phyloP scores from a whole-genome alignment of 2,797 vertebrate species.

The Etheostoma perlongum region DNA sequence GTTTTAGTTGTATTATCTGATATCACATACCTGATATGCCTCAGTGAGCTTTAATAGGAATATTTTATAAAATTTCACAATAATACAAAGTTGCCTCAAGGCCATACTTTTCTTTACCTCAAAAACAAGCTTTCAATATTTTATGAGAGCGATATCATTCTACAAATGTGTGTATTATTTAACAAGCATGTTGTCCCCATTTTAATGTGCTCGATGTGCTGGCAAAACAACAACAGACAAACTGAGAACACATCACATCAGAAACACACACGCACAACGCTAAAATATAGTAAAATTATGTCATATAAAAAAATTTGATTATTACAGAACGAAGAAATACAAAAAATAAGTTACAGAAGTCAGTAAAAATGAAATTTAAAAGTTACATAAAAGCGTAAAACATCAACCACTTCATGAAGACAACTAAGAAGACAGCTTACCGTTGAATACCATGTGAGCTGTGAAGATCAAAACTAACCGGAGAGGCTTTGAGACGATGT shows the following conservation, averaged over 20 bases:
- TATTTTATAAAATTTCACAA: not conserved
- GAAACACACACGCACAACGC: not conserved
- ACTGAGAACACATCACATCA: not conserved
- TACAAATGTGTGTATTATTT: not conserved
- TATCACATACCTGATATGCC: not conserved
- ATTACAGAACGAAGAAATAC: not conserved
- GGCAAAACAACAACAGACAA: slow-evolving; percentile 16
- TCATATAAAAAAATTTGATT: no score
- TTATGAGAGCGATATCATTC: not conserved
- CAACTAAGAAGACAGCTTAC: slow-evolving; percentile 66
- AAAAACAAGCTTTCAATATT: not conserved
- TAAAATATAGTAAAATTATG: not conserved
- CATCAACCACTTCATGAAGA: slow-evolving; percentile 6
- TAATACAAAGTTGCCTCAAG: not conserved
- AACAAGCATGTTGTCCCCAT: not conserved
- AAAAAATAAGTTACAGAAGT: not conserved
- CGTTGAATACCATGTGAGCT: slow-evolving; percentile 55
- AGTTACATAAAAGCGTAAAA: not conserved
- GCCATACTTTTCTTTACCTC: not conserved
- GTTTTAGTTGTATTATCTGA: not conserved
- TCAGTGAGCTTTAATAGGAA: no score
- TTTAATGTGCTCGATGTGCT: not conserved
- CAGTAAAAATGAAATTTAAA: not conserved
- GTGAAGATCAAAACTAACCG: slow-evolving; percentile 60
- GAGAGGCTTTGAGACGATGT: slow-evolving; percentile 31